A percentile compares a stretch with the other conserved stretches of the same genome.
phyloP scores from a whole-genome alignment of 2,888 invertebrate species.

The Dastarcus helophoroides region DNA sequence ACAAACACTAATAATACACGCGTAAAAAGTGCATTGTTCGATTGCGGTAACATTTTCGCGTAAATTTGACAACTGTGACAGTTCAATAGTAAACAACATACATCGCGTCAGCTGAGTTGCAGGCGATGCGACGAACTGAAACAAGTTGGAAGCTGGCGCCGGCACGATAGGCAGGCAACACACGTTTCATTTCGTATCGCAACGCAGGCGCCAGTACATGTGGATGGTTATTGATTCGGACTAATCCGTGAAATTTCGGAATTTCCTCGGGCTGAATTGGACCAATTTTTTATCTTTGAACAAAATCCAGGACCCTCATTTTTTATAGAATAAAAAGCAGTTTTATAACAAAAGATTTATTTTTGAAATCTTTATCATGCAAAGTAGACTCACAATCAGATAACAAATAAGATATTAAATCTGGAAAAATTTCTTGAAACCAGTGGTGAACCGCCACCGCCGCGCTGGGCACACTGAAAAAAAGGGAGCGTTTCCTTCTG shows the following conservation, averaged over 20 bases:
- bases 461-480: no score
- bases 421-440: no score
- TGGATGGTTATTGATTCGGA: slow-evolving; percentile 20
- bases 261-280: no score
- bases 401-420: no score
- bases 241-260: slow-evolving; percentile 15
- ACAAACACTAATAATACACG: slow-evolving; percentile 16
- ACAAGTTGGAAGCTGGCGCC: slow-evolving; percentile 10
- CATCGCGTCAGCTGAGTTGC: slow-evolving; percentile 20
- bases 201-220: slow-evolving; percentile 6
- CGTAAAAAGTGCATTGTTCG: slow-evolving; percentile 8
- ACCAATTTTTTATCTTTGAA: no score
- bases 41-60: slow-evolving; percentile 14
- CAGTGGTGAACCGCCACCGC: no score
- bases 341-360: no score
- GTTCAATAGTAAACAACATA: slow-evolving; percentile 17
- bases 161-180: slow-evolving; percentile 21
- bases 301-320: no score
- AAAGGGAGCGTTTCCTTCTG: no score
- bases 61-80: slow-evolving; percentile 16
- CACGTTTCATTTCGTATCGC: slow-evolving; percentile 11
- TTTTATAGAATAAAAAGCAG: no score
- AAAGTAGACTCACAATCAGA: no score
- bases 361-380: no score
- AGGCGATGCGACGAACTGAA: slow-evolving; percentile 23